A percentile compares a stretch with the other conserved stretches of the same genome.
These are phyloP conservation scores for Adoxophyes honmai DNA, from an alignment of 1,140 invertebrate genomes.

Conservation along the genomic window DNA sequence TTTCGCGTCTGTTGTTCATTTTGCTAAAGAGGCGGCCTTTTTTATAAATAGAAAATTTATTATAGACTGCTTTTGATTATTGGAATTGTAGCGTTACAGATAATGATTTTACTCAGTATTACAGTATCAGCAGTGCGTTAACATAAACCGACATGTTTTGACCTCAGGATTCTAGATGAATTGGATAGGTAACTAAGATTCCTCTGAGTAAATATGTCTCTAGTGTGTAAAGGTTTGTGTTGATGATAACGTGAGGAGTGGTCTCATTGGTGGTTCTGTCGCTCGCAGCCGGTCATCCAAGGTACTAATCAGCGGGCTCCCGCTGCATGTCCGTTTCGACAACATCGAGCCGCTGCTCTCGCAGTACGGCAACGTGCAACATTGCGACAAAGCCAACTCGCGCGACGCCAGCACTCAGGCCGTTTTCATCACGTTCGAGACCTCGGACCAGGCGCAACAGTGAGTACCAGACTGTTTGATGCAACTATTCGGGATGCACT, in stretches of 20 bases:
- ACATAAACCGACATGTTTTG: no score
- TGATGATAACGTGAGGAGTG: constrained; percentile 17
- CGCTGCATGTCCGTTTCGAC: constrained; percentile 87
- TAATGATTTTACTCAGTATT: no score
- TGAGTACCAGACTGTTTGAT: constrained; percentile 79
- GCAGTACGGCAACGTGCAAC: constrained; percentile 88
- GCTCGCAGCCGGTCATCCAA: constrained; percentile 86
- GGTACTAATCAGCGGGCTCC: constrained; percentile 92
- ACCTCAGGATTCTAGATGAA: no score
- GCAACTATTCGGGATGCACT: constrained; percentile 14
- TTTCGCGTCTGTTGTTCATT: no score
- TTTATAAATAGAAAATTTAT: no score
- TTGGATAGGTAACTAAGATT: no score
- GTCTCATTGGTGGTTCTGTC: constrained; percentile 47
- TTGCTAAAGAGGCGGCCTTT: no score
- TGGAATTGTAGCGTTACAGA: no score
- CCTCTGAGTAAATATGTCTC: no score
- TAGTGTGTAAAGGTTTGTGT: no score
- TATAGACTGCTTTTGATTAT: no score
- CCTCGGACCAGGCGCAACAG: constrained; percentile 92
- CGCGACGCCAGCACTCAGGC: constrained; percentile 87
- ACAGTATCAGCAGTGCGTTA: no score
- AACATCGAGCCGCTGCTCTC: constrained; percentile 90
- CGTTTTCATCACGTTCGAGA: constrained; percentile 92
- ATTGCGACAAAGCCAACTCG: constrained; percentile 89